Evolutionary conservation across 2,888 invertebrate species (phyloP), one percentile per base, ranked within the genome.

Genomic region (Eupithecia centaureata): DNA sequence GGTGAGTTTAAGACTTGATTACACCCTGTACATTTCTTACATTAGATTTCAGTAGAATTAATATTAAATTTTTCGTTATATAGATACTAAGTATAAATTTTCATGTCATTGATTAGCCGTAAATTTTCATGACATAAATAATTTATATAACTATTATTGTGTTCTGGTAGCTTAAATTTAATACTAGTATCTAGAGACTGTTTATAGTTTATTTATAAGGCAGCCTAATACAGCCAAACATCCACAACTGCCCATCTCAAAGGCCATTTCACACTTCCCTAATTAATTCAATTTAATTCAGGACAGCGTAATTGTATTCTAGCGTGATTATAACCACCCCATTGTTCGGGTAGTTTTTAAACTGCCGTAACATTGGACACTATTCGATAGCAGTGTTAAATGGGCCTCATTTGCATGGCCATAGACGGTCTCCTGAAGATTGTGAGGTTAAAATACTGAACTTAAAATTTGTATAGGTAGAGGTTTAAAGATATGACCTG

Each of bases 281-380:
- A 80, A 87, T 88, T 87, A 86, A 88, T 89, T 86, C 86, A 82
- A 80, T 86, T 88, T 87, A 86, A 88, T 89, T 86, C 86, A 82
- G 78, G 60, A 73, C 71, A 67, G 58, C 70, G 68, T 90, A 89
- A 90, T 91, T 83, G 89, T 84, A 75, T 77, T 84, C 87, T 90
- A 79, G 87, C 91, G 90, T 91, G 90, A 84, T 86, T 80, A 82
- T 82, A 84, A 81, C 87, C 70, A 73, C 72, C 70, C 73, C 71
- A 65, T 72, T 81, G 80, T 81, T 84, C 81, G 76, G 69, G 68
- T 67, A 70, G 71, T 73, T 72, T 74, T 75, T 74, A 67, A 73
- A 66, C 72, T 61, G 65, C 63, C 65, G 54, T 68, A 71, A 68
- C 66, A 62, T 58, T 72, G 70, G 68, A 51, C 63, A 63, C 28